phyloP scores from a whole-genome alignment of 1,140 invertebrate genomes.

The Arctopsyche grandis region DNA sequence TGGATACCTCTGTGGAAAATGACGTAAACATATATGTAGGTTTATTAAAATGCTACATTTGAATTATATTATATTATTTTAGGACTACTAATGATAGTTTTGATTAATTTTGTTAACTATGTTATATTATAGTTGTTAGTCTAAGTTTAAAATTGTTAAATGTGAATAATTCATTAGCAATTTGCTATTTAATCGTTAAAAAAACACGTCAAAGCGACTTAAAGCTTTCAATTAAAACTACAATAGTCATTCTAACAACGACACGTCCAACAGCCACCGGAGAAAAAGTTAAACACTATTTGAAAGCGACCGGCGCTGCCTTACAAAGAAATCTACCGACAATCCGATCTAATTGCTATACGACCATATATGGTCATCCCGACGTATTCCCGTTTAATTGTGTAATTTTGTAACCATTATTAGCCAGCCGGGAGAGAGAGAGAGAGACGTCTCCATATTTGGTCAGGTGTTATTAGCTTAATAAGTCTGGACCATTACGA shows the following conservation, averaged over 20 bases:
- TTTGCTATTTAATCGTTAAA: too few relatives aligned
- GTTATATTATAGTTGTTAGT: too few relatives aligned
- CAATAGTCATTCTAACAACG: not conserved
- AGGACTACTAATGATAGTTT: too few relatives aligned
- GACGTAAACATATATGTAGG: too few relatives aligned
- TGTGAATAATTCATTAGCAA: too few relatives aligned
- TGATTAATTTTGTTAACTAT: too few relatives aligned
- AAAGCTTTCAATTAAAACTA: constrained; percentile 11
- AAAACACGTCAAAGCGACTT: not conserved
- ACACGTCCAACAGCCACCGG: not conserved
- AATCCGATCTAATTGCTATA: constrained; percentile 44
- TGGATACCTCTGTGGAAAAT: too few relatives aligned
- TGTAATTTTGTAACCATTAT: constrained; percentile 44
- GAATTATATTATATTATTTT: too few relatives aligned
- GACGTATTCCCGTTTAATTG: constrained; percentile 45
- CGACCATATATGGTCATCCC: constrained; percentile 45
- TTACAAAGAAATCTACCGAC: constrained; percentile 39
- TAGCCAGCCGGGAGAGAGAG: not conserved
- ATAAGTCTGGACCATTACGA: constrained; percentile 17
- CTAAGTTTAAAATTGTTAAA: too few relatives aligned
- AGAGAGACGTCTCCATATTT: constrained; percentile 36
- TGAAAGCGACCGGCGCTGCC: constrained; percentile 21
- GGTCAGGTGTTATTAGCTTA: constrained; percentile 48
- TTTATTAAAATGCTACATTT: too few relatives aligned
- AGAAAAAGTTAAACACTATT: not conserved